Base-by-base conservation (phyloP, 37 sponge, comb jelly and placozoan genomes). In the Petrosia ficiformis region DNA sequence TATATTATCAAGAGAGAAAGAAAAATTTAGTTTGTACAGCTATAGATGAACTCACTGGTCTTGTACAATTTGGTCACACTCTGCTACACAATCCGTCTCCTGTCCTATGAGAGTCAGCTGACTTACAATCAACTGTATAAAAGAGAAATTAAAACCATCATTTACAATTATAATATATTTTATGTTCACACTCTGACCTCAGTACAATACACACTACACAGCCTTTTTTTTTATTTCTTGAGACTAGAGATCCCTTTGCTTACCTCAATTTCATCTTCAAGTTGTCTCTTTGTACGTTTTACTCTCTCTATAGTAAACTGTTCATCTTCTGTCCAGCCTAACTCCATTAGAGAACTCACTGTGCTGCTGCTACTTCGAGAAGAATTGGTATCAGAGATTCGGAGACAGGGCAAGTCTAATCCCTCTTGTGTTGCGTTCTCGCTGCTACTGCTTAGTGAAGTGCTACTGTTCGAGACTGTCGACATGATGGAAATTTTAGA, bases 251-350 rank as follows among this genome's bases (percentile, higher is more conserved):
- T 19, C 54, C 8, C 54, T 61, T 11, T 5, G 56, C 79, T 57
- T 38, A 86, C 86, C 26, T 80, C 81, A 57, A 86, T 86, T 59
- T 86, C 86, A 0, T 76, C 66, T 48, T 79, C 71, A 1, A 86
- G 65, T 43, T 68, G 69, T 31, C 34, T 74, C 26, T 81, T 67
- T 22, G 58, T 63, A 38, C 3, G 39, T 1, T 75, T 28, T 26
- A 86, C 38, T 11, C 61, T 57, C 44, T 86, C 86, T 36, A 78
- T 65, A 1, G 86, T 81, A 42, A 42, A 35, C 29, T 57, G 68
- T 31, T 76, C 77, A 32, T 73, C 79, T 3, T 43, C 39, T n/a
- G 65, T 3, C 57, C 59, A 60, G 52, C 29, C 71, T 68, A 48
- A 61, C 14, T 61, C 63, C 63, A 22, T 61, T 29, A 61, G 25